Percentiles rank a stretch among this genome's conserved stretches.
phyloP scores from a whole-genome alignment of 2,113 vertebrate species.

The Cephalopterus ornatus region DNA sequence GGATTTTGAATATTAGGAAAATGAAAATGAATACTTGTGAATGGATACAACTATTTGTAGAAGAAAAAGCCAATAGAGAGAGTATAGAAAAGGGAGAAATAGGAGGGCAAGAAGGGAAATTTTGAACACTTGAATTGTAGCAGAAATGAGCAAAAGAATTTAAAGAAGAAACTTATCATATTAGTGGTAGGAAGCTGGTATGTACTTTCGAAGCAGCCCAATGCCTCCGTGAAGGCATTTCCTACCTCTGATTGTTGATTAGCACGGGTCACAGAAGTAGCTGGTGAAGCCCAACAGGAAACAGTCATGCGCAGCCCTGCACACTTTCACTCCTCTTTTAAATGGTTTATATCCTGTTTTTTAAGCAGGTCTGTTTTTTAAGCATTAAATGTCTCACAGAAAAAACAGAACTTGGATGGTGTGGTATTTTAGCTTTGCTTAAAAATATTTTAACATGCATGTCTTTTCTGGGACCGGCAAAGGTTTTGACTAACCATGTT shows the following conservation, averaged over 20 bases:
- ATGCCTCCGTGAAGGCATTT: not conserved
- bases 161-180: not conserved
- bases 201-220: not conserved
- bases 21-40: not conserved
- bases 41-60: not conserved
- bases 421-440: not conserved
- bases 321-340: not conserved
- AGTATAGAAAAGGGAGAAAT: not conserved
- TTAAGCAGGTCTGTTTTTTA: not conserved
- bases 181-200: not conserved
- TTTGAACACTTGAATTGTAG: not conserved
- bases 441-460: not conserved
- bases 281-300: not conserved
- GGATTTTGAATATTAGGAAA: not conserved
- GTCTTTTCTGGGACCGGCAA: not conserved
- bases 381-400: not conserved
- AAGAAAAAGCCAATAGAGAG: not conserved
- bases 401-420: not conserved
- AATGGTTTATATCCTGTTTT: slow-evolving; percentile 26
- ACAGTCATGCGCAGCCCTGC: not conserved
- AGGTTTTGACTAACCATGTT: not conserved
- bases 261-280: not conserved
- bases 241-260: not conserved
- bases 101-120: not conserved
- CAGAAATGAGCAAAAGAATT: not conserved